Evolutionary conservation across 2,797 vertebrate species (phyloP), one percentile per base, ranked within the genome.

Genomic region (Takifugu ocellatus): DNA sequence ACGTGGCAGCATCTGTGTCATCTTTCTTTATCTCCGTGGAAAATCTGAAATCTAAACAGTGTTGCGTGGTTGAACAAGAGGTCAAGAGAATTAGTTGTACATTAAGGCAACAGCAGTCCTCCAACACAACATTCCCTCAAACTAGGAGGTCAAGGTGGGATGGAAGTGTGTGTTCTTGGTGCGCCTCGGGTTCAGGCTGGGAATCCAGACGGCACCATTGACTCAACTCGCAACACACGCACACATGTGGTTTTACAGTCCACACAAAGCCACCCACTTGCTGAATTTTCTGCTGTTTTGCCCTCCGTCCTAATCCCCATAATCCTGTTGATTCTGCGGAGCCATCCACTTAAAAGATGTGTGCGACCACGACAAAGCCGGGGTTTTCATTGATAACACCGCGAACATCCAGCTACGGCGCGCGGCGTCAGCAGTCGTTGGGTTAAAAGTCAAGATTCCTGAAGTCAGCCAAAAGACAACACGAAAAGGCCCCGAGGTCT

Each of bases 281-380:
- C 39, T 70, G 54, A 54, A 67, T 66, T 79, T 74, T 68, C 62
- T 29, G 14, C 60, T 68, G 74, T 82, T 86, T 79, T 79, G 62
- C 63, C 65, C 74, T 75, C 55, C 31, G 21, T 69, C 59, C 53
- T 57, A 75, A 77, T 67, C 71, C 47, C 16, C 42, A 1, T 86
- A 84, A 84, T 83, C 69, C 78, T 76, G 67, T 81, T 84, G 74
- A 82, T 79, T 83, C 49, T 1, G 33, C 49, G 44, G 59, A 69
- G 62, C 66, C 31, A 56, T 74, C 59, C 78, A 77, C 75, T 79
- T 70, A 29, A 71, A 68, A 14, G 17, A 53, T 77, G 50, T 78
- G 68, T 81, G 55, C 25, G 72, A 79, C 60, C 55, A 70, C 72
- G 85, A 86, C 81, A 81, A 47, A 79, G 33, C 27, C 27, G 48